Conservation (phyloP, 2,888 invertebrate species). For the Cartodere bifasciata region DNA sequence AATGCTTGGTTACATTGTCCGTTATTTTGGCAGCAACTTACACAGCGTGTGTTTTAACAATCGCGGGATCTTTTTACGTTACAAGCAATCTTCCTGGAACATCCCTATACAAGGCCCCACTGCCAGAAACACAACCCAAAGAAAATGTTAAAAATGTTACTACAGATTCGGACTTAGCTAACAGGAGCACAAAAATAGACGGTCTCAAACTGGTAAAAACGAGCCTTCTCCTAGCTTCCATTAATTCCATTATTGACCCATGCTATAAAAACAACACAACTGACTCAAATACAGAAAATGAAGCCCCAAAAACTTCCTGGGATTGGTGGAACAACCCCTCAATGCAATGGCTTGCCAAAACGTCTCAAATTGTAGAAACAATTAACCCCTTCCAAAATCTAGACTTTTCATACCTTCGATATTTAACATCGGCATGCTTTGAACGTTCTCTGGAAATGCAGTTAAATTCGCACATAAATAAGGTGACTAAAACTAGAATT, state of each 20-base stretch:
- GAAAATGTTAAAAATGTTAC: no score
- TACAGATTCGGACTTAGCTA: no score
- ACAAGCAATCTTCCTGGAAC: constrained; percentile 39
- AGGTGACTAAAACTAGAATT: constrained; percentile 30
- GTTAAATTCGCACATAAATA: constrained; percentile 21
- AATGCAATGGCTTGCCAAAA: constrained; percentile 32
- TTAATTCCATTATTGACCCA: constrained; percentile 17
- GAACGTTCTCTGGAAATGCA: constrained; percentile 4
- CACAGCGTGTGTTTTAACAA: constrained; percentile 43
- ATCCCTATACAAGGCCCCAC: no score
- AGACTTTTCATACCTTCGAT: constrained; percentile 7
- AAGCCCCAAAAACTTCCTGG: constrained; percentile 26
- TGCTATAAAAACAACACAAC: constrained; percentile 16
- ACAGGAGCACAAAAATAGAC: no score
- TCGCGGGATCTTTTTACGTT: constrained; percentile 45
- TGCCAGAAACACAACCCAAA: no score
- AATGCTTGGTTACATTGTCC: constrained; percentile 40
- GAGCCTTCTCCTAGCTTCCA: constrained; percentile 29
- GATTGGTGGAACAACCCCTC: constrained; percentile 34
- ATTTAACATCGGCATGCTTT: constrained; percentile 6
- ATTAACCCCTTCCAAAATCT: constrained; percentile 13
- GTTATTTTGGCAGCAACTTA: constrained; percentile 48
- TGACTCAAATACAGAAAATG: constrained; percentile 13
- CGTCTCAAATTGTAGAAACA: constrained; percentile 23
- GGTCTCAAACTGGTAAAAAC: constrained; percentile 29